These are phyloP conservation scores for Cinclus cinclus DNA, from an alignment of 2,113 vertebrate species.

Conservation along the genomic window DNA sequence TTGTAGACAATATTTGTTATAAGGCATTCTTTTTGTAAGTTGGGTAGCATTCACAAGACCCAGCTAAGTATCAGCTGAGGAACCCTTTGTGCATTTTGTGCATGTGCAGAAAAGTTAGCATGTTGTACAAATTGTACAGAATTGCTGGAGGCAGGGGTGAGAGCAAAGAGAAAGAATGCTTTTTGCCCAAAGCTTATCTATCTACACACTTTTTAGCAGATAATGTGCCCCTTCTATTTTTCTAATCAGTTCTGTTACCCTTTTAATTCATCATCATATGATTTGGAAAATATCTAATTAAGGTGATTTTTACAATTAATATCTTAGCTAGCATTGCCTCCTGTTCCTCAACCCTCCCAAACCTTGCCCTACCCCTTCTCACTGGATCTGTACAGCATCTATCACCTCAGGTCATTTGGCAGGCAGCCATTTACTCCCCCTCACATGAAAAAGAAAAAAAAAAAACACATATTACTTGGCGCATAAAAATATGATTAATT, in stretches of 20 bases:
- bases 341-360: not conserved
- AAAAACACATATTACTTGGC: fast-evolving
- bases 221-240: not conserved
- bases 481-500: not conserved
- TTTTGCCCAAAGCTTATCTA: not conserved
- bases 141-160: fast-evolving
- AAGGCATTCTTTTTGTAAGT: not conserved
- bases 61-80: not conserved
- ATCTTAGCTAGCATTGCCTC: not conserved
- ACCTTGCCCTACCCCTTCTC: fast-evolving
- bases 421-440: fast-evolving
- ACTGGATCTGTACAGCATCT: not conserved
- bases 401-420: not conserved
- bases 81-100: not conserved
- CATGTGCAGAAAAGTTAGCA: not conserved
- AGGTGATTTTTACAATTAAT: not conserved
- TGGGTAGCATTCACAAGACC: not conserved
- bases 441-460: not conserved
- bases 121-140: not conserved
- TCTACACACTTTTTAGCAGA: not conserved
- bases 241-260: not conserved
- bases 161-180: not conserved
- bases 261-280: not conserved
- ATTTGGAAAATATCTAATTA: not conserved
- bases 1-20: not conserved